Conservation (phyloP, 1,140 invertebrate genomes). For the Dysdera silvatica region DNA sequence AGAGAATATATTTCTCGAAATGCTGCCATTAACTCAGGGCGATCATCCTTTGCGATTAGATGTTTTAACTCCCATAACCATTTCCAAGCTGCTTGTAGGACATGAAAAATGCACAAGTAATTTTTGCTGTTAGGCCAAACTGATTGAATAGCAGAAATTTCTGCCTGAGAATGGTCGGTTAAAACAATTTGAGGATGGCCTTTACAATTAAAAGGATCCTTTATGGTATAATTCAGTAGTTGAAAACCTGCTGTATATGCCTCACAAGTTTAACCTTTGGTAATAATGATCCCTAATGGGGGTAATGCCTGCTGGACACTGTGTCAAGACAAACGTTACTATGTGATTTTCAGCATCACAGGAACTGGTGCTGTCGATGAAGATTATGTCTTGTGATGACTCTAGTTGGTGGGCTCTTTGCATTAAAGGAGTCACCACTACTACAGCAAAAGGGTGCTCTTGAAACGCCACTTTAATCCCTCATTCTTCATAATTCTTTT, state of each 20-base stretch:
- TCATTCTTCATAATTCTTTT: too few relatives aligned
- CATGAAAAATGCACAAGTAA: not conserved
- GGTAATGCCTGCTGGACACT: constrained; percentile 1
- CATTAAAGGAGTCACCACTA: not conserved
- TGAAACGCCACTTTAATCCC: too few relatives aligned
- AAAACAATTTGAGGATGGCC: not conserved
- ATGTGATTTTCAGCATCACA: constrained; percentile 6
- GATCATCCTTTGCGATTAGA: not conserved
- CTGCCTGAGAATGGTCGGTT: not conserved
- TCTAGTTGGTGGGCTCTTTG: not conserved
- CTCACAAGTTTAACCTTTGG: constrained; percentile 1
- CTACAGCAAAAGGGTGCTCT: not conserved
- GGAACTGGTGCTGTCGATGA: not conserved
- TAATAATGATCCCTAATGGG: constrained; percentile 2
- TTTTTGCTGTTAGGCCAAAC: not conserved
- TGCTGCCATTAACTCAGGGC: too few relatives aligned
- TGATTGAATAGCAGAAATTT: not conserved
- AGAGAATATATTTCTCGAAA: too few relatives aligned
- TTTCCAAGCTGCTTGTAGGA: not conserved
- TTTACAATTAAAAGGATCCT: not conserved
- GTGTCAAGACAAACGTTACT: not conserved
- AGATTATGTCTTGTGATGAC: not conserved
- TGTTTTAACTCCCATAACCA: not conserved
- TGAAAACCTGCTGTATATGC: not conserved
- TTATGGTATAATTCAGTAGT: not conserved